These are phyloP conservation scores for Craterocephalus amniculus DNA, from an alignment of 2,797 vertebrate genomes.

Conservation along the genomic window DNA sequence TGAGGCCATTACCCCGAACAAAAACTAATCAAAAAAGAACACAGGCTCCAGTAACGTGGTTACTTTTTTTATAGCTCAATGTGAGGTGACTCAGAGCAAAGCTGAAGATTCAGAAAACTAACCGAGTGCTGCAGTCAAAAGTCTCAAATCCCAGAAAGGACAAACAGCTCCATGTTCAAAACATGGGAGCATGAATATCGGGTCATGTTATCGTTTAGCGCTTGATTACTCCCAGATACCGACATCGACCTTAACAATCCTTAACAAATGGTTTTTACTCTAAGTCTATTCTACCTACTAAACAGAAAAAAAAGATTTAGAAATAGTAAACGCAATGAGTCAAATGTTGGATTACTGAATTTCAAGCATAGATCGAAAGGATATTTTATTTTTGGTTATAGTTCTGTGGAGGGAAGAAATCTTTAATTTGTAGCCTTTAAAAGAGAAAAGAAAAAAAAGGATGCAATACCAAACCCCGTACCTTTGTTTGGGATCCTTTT, in stretches of 20 bases:
- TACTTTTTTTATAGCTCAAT: conserved; percentile 39
- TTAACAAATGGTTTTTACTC: too few relatives aligned
- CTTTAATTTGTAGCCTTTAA: too few relatives aligned
- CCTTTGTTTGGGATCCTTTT: conserved; percentile 96
- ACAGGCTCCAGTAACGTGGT: conserved; percentile 52
- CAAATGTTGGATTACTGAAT: too few relatives aligned
- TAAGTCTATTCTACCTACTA: too few relatives aligned
- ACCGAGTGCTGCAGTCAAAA: not conserved
- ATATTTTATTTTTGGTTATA: too few relatives aligned
- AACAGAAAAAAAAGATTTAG: too few relatives aligned
- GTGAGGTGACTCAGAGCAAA: conserved; percentile 17
- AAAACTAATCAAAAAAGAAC: conserved; percentile 60
- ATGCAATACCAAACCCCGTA: not conserved
- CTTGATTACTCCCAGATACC: not conserved
- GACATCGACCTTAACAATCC: not conserved
- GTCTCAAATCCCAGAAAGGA: conserved; percentile 12
- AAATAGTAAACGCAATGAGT: too few relatives aligned
- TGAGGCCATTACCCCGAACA: conserved; percentile 42
- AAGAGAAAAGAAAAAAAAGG: too few relatives aligned
- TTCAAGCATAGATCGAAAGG: too few relatives aligned
- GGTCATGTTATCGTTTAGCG: not conserved
- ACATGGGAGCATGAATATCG: not conserved
- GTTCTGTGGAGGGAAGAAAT: too few relatives aligned
- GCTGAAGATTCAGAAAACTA: conserved; percentile 29
- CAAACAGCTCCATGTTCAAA: conserved; percentile 10